Evolutionary conservation across 1,140 invertebrate genomes (phyloP).

Genomic region (Aleiodes sp.): DNA sequence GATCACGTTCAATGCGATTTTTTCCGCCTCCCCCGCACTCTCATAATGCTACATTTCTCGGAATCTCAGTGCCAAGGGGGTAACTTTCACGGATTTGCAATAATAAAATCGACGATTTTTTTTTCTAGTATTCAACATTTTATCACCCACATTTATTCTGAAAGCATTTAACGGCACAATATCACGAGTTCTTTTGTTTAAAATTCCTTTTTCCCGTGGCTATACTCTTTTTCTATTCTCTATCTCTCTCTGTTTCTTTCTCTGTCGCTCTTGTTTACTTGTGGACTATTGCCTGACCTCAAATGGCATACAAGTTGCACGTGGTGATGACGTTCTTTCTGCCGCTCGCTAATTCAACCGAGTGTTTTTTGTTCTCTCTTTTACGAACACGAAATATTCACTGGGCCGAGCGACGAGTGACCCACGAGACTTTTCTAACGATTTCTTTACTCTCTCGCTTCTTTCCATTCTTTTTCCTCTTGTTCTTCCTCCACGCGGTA

Average conservation of each 20-base stretch:
- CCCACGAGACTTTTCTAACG: conserved; percentile 54
- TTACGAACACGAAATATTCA: conserved; percentile 32
- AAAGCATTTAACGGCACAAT: too few species aligned
- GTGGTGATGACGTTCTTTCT: not conserved
- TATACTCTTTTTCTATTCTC: not conserved
- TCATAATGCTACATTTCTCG: not conserved
- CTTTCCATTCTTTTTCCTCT: conserved; percentile 20
- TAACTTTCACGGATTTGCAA: not conserved
- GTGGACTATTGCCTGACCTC: conserved; percentile 36
- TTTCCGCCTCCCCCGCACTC: not conserved
- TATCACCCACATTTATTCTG: too few species aligned
- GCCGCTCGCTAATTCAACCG: conserved; percentile 44
- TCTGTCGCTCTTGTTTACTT: not conserved
- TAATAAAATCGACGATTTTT: too few species aligned
- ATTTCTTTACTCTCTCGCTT: conserved; percentile 48
- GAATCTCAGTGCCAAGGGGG: not conserved
- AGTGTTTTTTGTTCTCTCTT: not conserved
- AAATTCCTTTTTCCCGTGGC: not conserved
- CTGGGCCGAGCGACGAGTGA: conserved; percentile 45
- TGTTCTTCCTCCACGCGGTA: conserved; percentile 11
- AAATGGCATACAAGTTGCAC: conserved; percentile 26
- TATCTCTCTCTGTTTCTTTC: too few species aligned
- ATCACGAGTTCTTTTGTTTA: too few species aligned
- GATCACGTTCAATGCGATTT: conserved; percentile 3
- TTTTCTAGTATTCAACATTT: too few species aligned